Percentiles rank a stretch among this genome's conserved stretches.
These are phyloP conservation scores for Bhutanitis thaidina DNA, from an alignment of 2,888 invertebrate genomes.

Conservation along the genomic window DNA sequence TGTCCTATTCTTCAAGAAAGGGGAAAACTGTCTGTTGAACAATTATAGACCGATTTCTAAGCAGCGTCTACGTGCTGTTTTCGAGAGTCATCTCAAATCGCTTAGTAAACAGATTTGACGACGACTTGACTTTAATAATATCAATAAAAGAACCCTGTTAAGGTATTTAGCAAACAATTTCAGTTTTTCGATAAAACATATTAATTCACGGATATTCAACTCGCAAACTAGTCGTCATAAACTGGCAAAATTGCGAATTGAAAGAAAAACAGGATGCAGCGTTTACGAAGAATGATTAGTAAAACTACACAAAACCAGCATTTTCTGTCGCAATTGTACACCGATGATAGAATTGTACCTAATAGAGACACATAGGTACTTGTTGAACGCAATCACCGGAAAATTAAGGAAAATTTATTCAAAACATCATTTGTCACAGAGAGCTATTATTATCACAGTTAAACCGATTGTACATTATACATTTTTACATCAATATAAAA, in stretches of 20 bases:
- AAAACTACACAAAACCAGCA: conserved; percentile 45
- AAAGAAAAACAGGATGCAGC: conserved; percentile 54
- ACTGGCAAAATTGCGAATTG: conserved; percentile 24
- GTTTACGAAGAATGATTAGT: conserved; percentile 53
- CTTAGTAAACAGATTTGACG: too few relatives aligned
- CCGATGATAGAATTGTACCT: conserved; percentile 25
- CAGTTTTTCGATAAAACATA: too few relatives aligned
- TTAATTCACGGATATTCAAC: background rate
- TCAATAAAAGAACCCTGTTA: too few relatives aligned
- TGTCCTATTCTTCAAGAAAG: too few relatives aligned
- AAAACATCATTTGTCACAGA: conserved; percentile 3
- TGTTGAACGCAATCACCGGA: conserved; percentile 32
- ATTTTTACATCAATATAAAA: background rate
- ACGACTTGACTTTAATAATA: too few relatives aligned
- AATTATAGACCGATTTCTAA: too few relatives aligned
- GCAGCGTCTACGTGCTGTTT: too few relatives aligned
- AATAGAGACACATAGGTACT: conserved; percentile 29
- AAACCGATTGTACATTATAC: background rate
- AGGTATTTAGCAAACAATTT: too few relatives aligned
- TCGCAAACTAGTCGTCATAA: background rate
- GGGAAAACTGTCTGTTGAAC: too few relatives aligned
- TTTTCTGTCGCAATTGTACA: conserved; percentile 44
- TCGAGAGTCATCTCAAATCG: too few relatives aligned
- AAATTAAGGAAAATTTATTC: conserved; percentile 23
- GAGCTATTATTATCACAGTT: background rate